Percentiles rank a stretch among this genome's conserved stretches.
Conservation (phyloP, 2,113 vertebrate species). For the Calypte anna region DNA sequence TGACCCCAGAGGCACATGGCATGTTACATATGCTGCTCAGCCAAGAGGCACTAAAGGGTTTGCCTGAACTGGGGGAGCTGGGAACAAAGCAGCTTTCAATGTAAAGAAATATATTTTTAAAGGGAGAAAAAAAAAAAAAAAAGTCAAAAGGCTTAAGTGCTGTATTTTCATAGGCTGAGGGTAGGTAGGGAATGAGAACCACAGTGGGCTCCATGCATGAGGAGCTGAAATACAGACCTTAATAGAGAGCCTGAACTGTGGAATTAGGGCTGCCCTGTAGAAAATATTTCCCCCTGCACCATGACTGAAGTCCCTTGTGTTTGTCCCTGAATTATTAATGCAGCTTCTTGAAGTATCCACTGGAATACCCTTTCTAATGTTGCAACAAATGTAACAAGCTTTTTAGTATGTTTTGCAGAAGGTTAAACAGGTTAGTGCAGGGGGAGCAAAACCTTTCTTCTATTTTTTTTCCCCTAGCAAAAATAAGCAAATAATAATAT, state of each 20-base stretch:
- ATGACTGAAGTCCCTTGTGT: fast-evolving
- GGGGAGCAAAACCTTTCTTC: background rate
- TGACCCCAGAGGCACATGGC: fast-evolving
- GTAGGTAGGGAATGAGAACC: background rate
- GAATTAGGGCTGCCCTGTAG: background rate
- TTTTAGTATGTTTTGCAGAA: background rate
- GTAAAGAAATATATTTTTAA: background rate
- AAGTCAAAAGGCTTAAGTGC: background rate
- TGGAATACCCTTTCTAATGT: background rate
- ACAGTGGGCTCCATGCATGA: background rate
- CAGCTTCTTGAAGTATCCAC: background rate
- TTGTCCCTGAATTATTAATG: background rate
- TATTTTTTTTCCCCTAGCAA: background rate
- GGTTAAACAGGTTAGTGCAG: background rate
- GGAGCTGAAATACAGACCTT: background rate
- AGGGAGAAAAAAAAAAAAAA: background rate
- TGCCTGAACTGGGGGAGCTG: background rate
- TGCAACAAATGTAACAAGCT: background rate
- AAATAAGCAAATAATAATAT: background rate
- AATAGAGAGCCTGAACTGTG: background rate
- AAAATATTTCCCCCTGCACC: too few relatives aligned
- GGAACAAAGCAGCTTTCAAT: background rate
- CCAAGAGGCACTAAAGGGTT: background rate
- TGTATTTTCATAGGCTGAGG: background rate
- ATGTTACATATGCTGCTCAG: background rate